Evolutionary conservation across 2,888 invertebrate species (phyloP).

Genomic region (Cephus spinipes): DNA sequence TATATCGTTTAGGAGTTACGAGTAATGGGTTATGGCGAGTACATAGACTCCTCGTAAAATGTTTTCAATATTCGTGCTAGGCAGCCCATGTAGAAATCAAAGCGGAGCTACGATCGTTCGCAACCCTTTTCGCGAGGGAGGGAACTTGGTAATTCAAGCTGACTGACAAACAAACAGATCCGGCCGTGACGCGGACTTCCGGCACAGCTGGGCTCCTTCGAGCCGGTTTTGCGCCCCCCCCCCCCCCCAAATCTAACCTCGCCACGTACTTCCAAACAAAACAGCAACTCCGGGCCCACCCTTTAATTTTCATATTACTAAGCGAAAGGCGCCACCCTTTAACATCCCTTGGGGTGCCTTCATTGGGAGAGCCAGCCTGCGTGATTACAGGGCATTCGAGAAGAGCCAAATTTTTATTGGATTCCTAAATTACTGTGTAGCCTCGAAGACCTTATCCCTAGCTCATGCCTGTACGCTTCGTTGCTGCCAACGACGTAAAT

Average conservation of each 20-base stretch:
- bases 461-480: too few species aligned
- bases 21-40: too few species aligned
- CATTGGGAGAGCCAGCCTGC: constrained; percentile 18
- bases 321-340: constrained; percentile 15
- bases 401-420: constrained; percentile 46
- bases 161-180: constrained; percentile 8
- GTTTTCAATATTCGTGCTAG: too few species aligned
- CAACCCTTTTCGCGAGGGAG: too few species aligned
- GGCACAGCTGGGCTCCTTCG: constrained; percentile 36
- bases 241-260: background rate
- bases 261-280: background rate
- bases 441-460: background rate
- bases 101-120: too few species aligned
- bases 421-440: constrained; percentile 31
- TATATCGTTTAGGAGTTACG: too few species aligned
- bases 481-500: background rate
- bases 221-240: constrained; percentile 14
- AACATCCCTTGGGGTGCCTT: constrained; percentile 1
- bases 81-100: too few species aligned
- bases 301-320: constrained; percentile 34
- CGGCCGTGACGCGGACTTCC: constrained; percentile 28
- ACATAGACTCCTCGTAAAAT: too few species aligned
- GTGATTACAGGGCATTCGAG: constrained; percentile 46
- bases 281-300: constrained; percentile 17
- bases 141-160: constrained; percentile 10